Conservation (phyloP, 2,797 vertebrate species). For the Leontopithecus rosalia region DNA sequence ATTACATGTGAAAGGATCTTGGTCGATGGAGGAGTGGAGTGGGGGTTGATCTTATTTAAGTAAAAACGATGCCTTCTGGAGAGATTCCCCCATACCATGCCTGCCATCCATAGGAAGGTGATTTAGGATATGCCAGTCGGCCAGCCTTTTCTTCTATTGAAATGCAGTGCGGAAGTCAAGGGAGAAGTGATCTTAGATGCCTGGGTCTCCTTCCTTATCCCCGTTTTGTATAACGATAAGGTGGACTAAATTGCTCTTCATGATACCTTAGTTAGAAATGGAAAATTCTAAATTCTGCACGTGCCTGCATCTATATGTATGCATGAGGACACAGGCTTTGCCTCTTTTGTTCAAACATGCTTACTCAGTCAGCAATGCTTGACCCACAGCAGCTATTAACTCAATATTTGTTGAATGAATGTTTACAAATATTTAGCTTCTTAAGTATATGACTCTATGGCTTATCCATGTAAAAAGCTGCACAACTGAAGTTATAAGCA, state of each 20-base stretch:
- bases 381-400: neutral
- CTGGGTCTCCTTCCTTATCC: no score
- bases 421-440: constrained; percentile 15
- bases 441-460: constrained; percentile 4
- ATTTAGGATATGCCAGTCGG: no score
- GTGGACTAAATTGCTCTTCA: neutral
- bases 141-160: no score
- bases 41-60: no score
- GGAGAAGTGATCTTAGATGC: no score
- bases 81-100: no score
- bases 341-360: neutral
- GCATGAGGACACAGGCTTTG: neutral
- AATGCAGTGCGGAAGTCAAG: no score
- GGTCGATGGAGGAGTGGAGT: no score
- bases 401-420: constrained; percentile 6
- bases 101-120: no score
- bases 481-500: neutral
- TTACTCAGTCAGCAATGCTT: neutral
- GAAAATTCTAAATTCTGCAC: neutral
- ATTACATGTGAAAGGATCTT: no score
- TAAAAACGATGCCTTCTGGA: no score
- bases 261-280: neutral
- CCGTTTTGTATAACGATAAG: neutral
- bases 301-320: neutral
- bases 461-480: neutral